Evolutionary conservation across 1,140 invertebrate species (phyloP).

Genomic region (Drosophila ogumai): DNA sequence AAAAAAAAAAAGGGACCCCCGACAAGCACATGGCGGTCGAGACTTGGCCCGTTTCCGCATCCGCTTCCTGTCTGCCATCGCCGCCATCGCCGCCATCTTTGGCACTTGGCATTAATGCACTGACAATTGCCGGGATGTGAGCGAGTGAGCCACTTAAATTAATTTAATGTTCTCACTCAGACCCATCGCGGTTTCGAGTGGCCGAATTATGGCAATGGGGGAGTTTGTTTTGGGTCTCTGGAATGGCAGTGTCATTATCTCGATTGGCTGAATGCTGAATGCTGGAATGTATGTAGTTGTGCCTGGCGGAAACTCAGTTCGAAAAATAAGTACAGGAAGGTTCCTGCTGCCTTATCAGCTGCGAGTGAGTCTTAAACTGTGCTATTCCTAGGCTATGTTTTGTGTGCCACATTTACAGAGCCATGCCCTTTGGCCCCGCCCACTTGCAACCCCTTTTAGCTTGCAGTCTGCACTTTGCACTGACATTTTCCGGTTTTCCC

Average conservation of each 20-base stretch:
- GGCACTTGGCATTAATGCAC: conserved; percentile 65
- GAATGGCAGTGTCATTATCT: conserved; percentile 4
- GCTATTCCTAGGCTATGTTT: no score
- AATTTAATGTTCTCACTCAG: conserved; percentile 61
- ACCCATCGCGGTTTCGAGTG: conserved; percentile 32
- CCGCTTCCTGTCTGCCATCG: conserved; percentile 38
- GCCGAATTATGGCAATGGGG: conserved; percentile 29
- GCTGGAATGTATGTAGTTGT: background rate
- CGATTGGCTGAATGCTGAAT: background rate
- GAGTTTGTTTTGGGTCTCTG: conserved; percentile 17
- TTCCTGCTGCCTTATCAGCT: background rate
- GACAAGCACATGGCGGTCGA: no score
- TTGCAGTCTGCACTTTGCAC: conserved; percentile 24
- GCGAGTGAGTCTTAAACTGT: background rate
- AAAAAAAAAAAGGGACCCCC: background rate
- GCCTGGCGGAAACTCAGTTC: background rate
- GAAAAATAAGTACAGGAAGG: background rate
- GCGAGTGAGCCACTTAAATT: conserved; percentile 71
- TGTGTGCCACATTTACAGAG: conserved; percentile 2
- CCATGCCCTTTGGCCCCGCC: background rate
- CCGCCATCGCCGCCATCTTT: conserved; percentile 23
- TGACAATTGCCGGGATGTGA: conserved; percentile 68
- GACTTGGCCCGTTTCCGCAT: conserved; percentile 43
- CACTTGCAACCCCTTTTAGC: background rate
- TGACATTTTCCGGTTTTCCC: conserved; percentile 23